A percentile compares a stretch with the other conserved stretches of the same genome.
phyloP scores from a whole-genome alignment of 2,797 vertebrate species.

The Typhlichthys subterraneus region DNA sequence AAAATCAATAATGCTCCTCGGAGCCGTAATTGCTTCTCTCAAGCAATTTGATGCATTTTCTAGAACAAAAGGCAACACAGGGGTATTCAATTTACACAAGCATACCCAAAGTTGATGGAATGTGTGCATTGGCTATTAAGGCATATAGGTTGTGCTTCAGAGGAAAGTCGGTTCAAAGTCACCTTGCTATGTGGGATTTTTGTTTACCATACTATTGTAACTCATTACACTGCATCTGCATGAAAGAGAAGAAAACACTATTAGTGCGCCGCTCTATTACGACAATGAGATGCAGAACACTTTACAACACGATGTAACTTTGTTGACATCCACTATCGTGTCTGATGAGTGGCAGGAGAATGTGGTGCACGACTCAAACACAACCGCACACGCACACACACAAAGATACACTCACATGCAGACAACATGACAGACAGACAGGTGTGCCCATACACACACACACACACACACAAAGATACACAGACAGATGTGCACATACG shows the following conservation, averaged over 20 bases:
- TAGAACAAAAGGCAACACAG: constrained; percentile 75
- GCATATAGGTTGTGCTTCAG: constrained; percentile 64
- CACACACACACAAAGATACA: background rate
- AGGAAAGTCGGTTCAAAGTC: constrained; percentile 72
- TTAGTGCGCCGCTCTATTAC: constrained; percentile 40
- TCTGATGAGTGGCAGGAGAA: constrained; percentile 41
- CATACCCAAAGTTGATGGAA: constrained; percentile 76
- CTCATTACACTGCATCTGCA: constrained; percentile 61
- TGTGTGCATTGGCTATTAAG: constrained; percentile 76
- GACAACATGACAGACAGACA: constrained; percentile 4
- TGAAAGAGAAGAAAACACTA: constrained; percentile 47
- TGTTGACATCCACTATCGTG: constrained; percentile 46
- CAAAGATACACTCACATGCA: background rate
- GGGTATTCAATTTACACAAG: constrained; percentile 76
- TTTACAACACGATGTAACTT: constrained; percentile 53
- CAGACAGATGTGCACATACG: background rate
- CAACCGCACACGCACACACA: background rate
- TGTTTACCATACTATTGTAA: constrained; percentile 62
- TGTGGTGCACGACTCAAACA: background rate
- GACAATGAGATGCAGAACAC: constrained; percentile 65
- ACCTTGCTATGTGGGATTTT: constrained; percentile 75
- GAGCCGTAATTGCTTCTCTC: constrained; percentile 76
- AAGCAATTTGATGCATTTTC: constrained; percentile 79
- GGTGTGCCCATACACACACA: background rate
- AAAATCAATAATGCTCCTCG: constrained; percentile 74